Conservation (phyloP, 2,797 vertebrate species). For the Phylloscopus collybita region DNA sequence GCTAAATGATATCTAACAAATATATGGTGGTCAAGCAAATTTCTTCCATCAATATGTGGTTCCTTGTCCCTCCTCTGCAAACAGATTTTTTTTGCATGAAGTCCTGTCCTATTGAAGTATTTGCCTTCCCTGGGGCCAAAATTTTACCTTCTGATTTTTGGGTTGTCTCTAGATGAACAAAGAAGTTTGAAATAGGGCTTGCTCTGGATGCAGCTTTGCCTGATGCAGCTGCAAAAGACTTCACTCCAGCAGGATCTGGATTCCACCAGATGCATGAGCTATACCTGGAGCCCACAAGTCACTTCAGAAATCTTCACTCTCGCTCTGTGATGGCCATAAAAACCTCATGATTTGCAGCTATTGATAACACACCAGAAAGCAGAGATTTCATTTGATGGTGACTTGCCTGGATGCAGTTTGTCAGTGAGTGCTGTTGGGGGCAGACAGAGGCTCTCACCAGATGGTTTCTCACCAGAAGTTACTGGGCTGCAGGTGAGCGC, state of each 20-base stretch:
- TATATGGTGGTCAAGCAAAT: background rate
- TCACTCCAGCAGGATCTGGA: background rate
- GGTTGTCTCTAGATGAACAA: background rate
- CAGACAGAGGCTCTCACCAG: background rate
- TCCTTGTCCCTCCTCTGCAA: background rate
- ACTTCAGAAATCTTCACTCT: background rate
- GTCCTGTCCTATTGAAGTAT: background rate
- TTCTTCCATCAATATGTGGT: background rate
- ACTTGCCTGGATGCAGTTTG: background rate
- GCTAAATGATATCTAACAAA: background rate
- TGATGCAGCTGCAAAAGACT: background rate
- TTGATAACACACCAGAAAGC: background rate
- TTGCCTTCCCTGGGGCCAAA: background rate
- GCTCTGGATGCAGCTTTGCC: background rate
- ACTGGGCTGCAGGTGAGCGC: rapidly evolving
- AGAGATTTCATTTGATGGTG: background rate
- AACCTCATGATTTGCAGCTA: background rate
- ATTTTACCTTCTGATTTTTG: background rate
- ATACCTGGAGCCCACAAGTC: background rate
- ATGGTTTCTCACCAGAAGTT: background rate
- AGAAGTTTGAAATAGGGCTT: background rate
- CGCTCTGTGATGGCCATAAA: background rate
- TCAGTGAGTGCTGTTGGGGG: rapidly evolving
- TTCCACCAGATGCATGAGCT: background rate
- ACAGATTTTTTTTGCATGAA: background rate